Conservation (phyloP, 2,888 invertebrate genomes). For the Microplitis manilae region DNA sequence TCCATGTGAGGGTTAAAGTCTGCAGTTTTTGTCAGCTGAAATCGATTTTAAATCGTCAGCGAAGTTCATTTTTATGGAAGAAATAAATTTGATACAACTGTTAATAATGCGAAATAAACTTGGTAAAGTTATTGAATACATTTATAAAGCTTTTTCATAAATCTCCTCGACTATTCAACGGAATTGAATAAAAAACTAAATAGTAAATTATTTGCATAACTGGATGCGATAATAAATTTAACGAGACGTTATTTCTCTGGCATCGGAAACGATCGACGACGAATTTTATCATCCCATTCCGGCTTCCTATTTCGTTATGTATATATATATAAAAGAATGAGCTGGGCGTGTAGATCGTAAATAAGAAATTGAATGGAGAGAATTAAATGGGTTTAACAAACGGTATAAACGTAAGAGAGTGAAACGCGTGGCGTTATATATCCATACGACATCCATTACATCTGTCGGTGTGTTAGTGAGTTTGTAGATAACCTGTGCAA, state of each 20-base stretch:
- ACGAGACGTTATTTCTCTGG: constrained; percentile 13
- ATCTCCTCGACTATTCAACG: neutral
- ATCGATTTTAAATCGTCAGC: no score
- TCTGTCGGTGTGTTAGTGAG: neutral
- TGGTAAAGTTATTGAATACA: constrained; percentile 10
- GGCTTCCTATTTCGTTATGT: neutral
- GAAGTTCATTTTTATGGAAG: no score
- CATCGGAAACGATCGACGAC: constrained; percentile 19
- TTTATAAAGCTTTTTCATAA: neutral
- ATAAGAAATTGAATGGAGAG: constrained; percentile 43
- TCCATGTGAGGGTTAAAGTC: no score
- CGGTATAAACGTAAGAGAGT: constrained; percentile 16
- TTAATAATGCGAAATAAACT: neutral
- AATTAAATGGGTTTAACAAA: constrained; percentile 42
- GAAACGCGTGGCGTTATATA: constrained; percentile 4
- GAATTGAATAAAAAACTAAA: neutral
- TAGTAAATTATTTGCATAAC: constrained; percentile 19
- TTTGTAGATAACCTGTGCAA: neutral
- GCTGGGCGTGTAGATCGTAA: constrained; percentile 44
- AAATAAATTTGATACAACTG: no score
- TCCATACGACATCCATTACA: neutral
- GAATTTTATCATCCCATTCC: constrained; percentile 16
- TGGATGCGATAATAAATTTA: constrained; percentile 12
- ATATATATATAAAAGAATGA: constrained; percentile 21
- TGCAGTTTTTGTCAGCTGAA: no score